These are phyloP conservation scores for Acanthococcus lagerstroemiae DNA, from an alignment of 2,888 invertebrate species.

Conservation along the genomic window DNA sequence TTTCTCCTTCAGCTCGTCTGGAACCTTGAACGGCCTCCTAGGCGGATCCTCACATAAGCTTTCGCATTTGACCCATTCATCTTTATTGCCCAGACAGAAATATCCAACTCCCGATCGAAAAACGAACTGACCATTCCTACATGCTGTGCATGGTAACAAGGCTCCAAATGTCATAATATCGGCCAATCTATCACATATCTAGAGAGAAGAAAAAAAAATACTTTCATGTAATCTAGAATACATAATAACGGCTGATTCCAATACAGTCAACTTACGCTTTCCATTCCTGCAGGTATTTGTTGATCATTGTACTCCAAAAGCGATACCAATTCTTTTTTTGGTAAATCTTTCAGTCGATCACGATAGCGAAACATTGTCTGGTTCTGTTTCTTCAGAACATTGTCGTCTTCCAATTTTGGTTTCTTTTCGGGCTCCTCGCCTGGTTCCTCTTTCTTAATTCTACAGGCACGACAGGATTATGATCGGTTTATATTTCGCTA, in stretches of 20 bases:
- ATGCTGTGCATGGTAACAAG: constrained; percentile 64
- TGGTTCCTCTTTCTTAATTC: constrained; percentile 23
- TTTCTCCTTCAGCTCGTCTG: constrained; percentile 49
- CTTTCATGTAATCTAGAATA: too few relatives aligned
- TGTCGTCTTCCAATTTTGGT: constrained; percentile 47
- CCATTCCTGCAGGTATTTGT: constrained; percentile 53
- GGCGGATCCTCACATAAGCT: constrained; percentile 60
- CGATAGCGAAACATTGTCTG: constrained; percentile 55
- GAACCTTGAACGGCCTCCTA: constrained; percentile 58
- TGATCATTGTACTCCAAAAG: constrained; percentile 66
- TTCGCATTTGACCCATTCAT: constrained; percentile 84
- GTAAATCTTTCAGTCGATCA: constrained; percentile 53
- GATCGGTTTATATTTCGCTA: too few relatives aligned
- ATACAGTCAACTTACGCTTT: too few relatives aligned
- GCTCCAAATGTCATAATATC: constrained; percentile 86
- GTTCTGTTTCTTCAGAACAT: constrained; percentile 60
- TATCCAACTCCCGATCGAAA: constrained; percentile 64
- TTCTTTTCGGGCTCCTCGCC: constrained; percentile 57
- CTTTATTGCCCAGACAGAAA: constrained; percentile 68
- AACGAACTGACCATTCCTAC: constrained; percentile 59
- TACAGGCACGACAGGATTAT: too few relatives aligned
- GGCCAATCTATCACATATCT: constrained; percentile 66
- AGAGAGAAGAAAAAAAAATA: constrained; percentile 38
- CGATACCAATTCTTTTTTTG: constrained; percentile 51
- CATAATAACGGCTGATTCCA: too few relatives aligned